Evolutionary conservation across 2,888 invertebrate species (phyloP).

Genomic region (Cryptocheilus praepositus): DNA sequence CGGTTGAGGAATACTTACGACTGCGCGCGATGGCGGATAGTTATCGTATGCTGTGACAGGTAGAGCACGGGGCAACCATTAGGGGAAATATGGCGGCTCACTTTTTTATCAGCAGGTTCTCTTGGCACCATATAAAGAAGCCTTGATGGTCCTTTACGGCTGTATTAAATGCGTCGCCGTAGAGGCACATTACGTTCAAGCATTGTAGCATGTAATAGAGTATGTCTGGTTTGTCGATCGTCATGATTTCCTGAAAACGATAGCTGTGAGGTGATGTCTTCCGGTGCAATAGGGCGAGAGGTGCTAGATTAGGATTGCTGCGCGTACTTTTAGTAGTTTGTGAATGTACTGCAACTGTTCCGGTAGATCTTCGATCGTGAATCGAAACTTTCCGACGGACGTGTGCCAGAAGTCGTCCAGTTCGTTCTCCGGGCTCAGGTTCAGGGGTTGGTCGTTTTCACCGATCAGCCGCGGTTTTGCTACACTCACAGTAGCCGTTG

Average conservation of each 20-base stretch:
- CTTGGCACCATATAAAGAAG: conserved; percentile 97
- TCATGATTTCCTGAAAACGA: conserved; percentile 83
- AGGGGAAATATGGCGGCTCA: conserved; percentile 75
- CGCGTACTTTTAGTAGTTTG: conserved; percentile 86
- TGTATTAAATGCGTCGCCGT: conserved; percentile 93
- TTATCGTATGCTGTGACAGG: too few relatives aligned
- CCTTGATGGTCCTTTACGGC: conserved; percentile 92
- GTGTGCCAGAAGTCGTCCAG: conserved; percentile 94
- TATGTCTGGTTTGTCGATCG: conserved; percentile 91
- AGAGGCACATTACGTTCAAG: conserved; percentile 91
- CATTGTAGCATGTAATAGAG: conserved; percentile 94
- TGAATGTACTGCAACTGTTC: conserved; percentile 95
- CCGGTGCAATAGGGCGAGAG: neutral
- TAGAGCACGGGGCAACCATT: too few relatives aligned
- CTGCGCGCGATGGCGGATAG: too few relatives aligned
- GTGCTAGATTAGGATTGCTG: neutral
- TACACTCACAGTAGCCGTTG: conserved; percentile 83
- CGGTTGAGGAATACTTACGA: too few relatives aligned
- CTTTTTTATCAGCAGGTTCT: conserved; percentile 95
- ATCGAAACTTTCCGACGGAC: conserved; percentile 93
- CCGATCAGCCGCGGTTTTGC: conserved; percentile 86
- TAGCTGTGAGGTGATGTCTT: neutral
- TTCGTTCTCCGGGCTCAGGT: conserved; percentile 83
- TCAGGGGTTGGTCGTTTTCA: conserved; percentile 84
- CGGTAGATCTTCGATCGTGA: conserved; percentile 91